Evolutionary conservation across 2,113 vertebrate species (phyloP).

Genomic region (Podilymbus podiceps): DNA sequence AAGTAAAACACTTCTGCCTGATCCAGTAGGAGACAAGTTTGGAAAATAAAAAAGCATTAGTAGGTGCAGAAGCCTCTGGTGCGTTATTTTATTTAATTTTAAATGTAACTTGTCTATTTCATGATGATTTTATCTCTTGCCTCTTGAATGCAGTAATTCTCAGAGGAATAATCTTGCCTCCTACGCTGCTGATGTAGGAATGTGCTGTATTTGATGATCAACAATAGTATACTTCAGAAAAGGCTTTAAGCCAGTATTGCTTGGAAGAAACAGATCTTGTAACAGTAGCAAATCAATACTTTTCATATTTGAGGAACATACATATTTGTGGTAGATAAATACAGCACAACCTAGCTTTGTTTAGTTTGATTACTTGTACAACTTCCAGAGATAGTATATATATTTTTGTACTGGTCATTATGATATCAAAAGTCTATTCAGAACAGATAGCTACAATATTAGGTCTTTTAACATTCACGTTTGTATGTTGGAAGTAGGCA

Average conservation of each 20-base stretch:
- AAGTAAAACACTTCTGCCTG: not conserved
- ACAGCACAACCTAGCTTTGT: constrained; percentile 31
- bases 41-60: constrained; percentile 1
- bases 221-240: constrained; percentile 35
- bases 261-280: constrained; percentile 51
- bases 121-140: constrained; percentile 46
- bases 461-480: not conserved
- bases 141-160: constrained; percentile 37
- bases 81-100: constrained; percentile 27
- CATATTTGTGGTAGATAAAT: constrained; percentile 62
- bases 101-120: constrained; percentile 41
- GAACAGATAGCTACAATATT: constrained; percentile 23
- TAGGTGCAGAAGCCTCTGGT: constrained; percentile 2
- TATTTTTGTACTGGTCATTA: constrained; percentile 48
- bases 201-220: constrained; percentile 54
- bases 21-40: not conserved
- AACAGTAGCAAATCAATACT: constrained; percentile 56
- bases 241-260: constrained; percentile 11
- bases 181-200: constrained; percentile 21
- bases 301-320: constrained; percentile 40
- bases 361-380: constrained; percentile 23
- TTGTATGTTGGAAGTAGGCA: not conserved
- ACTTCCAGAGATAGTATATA: constrained; percentile 38
- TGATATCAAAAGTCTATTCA: constrained; percentile 50
- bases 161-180: constrained; percentile 43